Evolutionary conservation across 2,888 invertebrate genomes (phyloP).

Genomic region (Oasisia sp.): DNA sequence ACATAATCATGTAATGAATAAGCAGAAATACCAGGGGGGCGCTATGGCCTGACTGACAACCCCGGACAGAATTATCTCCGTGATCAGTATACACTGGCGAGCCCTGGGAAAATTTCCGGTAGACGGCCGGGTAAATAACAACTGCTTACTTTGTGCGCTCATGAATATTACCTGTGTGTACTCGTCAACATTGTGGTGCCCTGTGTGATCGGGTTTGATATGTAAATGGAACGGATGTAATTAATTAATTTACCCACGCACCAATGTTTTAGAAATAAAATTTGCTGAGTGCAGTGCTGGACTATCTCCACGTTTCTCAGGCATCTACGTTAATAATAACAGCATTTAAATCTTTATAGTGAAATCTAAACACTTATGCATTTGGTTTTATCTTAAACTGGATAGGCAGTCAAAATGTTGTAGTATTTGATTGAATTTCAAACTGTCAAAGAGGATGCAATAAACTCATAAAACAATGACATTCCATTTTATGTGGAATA

Average conservation of each 20-base stretch:
- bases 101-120: neutral
- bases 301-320: neutral
- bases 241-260: neutral
- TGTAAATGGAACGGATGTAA: neutral
- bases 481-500: neutral
- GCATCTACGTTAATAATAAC: neutral
- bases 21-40: neutral
- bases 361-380: neutral
- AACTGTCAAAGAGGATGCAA: neutral
- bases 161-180: neutral
- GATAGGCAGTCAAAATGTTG: neutral
- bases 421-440: neutral
- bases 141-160: neutral
- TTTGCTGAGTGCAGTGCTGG: neutral
- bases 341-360: neutral
- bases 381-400: too few relatives aligned
- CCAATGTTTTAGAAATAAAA: neutral
- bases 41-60: neutral
- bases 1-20: constrained; percentile 11
- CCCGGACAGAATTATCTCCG: neutral
- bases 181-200: neutral
- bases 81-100: neutral
- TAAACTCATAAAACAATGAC: neutral
- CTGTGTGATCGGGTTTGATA: neutral
- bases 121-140: neutral